Base-by-base conservation (phyloP, 2,113 vertebrate genomes). In the Chloropsis hardwickii region DNA sequence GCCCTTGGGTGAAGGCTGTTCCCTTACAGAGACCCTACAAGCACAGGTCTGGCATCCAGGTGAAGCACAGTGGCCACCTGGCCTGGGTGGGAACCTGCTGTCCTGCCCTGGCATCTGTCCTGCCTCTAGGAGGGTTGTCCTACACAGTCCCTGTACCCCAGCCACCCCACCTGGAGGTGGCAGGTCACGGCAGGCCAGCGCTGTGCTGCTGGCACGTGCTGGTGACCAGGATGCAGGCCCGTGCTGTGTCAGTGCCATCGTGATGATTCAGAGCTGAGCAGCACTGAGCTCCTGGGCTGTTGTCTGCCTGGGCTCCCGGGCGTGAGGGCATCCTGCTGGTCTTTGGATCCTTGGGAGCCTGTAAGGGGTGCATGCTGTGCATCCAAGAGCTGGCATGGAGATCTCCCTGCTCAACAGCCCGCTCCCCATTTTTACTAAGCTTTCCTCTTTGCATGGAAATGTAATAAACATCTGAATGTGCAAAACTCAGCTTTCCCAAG, bases 241-340 rank as follows among this genome's bases (percentile, higher is more conserved):
- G 0, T 40, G n/a, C 53, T 69, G 20, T 37, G 37, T 40, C 51
- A 35, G 56, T 25, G 9, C 0, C 0, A 7, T 17, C 0, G 2
- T 12, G 21, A 1, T 51, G 20, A n/a, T 64, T 40, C 53, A 50
- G 11, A 78, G 29, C 65, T 8, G n/a, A 25, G 42, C 54, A 64
- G 51, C n/a, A 10, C 21, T 44, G 51, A 51, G 51, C 0, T 0
- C 50, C 47, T 24, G 12, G 18, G n/a, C 65, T 65, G 20, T 60
- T 74, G 8, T 35, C 35, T 82, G 73, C 61, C 37, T 29, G 14
- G 1, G 2, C 21, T 71, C 4, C 45, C 28, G 42, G 6, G 11
- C 4, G 0, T 21, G 1, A 29, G 67, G 53, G 31, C 7, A 24
- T 76, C 40, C 48, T 84, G 60, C 50, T 73, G 42, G 62, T 60